Evolutionary conservation across 2,113 vertebrate species (phyloP), one percentile per base, ranked within the genome.

Genomic region (Thymallus thymallus): DNA sequence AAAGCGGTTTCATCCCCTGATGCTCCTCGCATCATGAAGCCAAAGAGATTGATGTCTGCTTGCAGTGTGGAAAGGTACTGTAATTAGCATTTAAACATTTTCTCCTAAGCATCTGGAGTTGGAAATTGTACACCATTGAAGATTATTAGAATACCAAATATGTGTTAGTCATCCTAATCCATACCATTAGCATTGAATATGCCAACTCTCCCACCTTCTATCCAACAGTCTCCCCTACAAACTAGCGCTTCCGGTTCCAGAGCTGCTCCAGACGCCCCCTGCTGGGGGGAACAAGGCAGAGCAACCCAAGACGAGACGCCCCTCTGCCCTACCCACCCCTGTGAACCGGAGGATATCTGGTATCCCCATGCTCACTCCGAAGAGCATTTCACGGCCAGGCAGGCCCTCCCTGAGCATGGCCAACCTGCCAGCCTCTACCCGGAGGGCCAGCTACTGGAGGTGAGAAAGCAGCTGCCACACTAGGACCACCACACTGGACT

Each of bases 291-390:
- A 68, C 46, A 79, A 75, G 56, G 48, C 81, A 0, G 26, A 84
- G 74, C 94, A 92, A 74, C 82, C 90, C n/a, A 93, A 87, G 10
- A 3, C 78, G 0, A 90, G 79, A 0, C 90, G 80, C 1, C 72
- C 80, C 0, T 95, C 95, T 0, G 88, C 88, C 6, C 71, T 97
- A 2, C 96, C 96, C 6, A 96, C 96, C 0, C 94, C 96, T 0
- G 45, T 92, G 1, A 77, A 75, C 30, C 86, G 88, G 13, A 88
- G 90, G 10, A 26, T 84, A 51, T 94, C 94, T 0, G 74, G 90
- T 20, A 81, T 96, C 60, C 91, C 92, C 0, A 18, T 74, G 18
- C 79, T 77, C 12, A 90, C 90, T 4, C 94, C 95, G 0, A 90
- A 76, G 45, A 85, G 87, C 48, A 2, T 41, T 2, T 75, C 87